phyloP scores from a whole-genome alignment of 2,888 invertebrate species.

The Macrophya alboannulata region DNA sequence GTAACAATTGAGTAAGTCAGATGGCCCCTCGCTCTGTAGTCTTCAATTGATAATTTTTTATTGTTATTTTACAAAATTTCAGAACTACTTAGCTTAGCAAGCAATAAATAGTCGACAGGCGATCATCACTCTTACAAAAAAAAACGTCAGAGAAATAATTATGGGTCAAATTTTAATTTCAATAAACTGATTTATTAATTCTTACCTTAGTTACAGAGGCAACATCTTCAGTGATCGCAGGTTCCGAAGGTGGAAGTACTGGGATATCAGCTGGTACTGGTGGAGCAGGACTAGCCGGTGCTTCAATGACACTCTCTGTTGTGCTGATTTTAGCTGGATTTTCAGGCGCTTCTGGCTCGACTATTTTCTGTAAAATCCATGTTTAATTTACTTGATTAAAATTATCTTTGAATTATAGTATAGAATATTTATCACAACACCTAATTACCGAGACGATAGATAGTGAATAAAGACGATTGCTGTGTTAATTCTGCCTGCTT shows the following conservation, averaged over 20 bases:
- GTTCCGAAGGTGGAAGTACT: slow-evolving; percentile 64
- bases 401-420: background rate
- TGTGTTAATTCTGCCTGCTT: background rate
- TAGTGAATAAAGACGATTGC: background rate
- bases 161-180: background rate
- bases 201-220: slow-evolving; percentile 77
- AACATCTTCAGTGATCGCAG: slow-evolving; percentile 78
- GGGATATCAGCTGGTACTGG: slow-evolving; percentile 65
- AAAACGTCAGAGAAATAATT: background rate
- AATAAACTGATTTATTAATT: background rate
- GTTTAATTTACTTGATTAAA: background rate
- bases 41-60: slow-evolving; percentile 67
- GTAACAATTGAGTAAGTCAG: slow-evolving; percentile 68
- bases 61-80: slow-evolving; percentile 64
- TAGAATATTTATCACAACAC: background rate
- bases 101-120: slow-evolving; percentile 71
- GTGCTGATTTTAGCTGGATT: slow-evolving; percentile 69
- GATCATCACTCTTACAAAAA: slow-evolving; percentile 74
- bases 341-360: slow-evolving; percentile 71
- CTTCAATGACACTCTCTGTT: slow-evolving; percentile 68
- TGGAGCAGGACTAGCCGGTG: slow-evolving; percentile 50
- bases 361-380: slow-evolving; percentile 69
- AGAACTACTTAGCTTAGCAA: slow-evolving; percentile 71
- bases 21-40: slow-evolving; percentile 78
- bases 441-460: background rate